phyloP scores from a whole-genome alignment of 2,888 invertebrate genomes.

The Hedychridium roseum region DNA sequence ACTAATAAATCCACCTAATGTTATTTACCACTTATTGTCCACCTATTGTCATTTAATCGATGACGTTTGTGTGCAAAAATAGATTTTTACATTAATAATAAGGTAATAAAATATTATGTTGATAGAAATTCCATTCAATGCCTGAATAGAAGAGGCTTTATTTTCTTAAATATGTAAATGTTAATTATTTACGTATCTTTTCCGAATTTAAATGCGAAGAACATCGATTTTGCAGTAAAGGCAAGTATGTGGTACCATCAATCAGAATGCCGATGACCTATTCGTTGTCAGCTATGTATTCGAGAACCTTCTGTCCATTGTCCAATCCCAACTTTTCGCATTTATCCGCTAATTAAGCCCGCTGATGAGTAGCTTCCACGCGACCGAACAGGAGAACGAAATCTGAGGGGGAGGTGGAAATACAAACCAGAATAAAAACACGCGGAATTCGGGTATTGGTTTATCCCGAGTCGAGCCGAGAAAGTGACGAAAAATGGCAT shows the following conservation, averaged over 20 bases:
- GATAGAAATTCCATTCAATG: background rate
- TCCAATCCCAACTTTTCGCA: slow-evolving; percentile 1
- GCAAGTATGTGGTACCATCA: background rate
- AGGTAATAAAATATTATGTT: no score
- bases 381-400: background rate
- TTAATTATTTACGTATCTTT: background rate
- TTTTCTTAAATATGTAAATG: background rate
- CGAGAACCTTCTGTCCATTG: background rate
- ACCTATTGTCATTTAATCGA: no score
- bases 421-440: background rate
- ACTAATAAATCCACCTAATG: no score
- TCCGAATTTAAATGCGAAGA: no score
- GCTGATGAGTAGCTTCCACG: slow-evolving; percentile 11
- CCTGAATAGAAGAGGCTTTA: background rate
- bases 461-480: background rate
- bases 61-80: no score
- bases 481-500: background rate
- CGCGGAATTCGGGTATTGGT: background rate
- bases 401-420: background rate
- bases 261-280: slow-evolving; percentile 2
- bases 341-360: slow-evolving; percentile 7
- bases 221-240: no score
- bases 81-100: no score
- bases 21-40: no score
- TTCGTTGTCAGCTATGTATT: background rate